A percentile compares a stretch with the other conserved stretches of the same genome.
Evolutionary conservation across 1,140 invertebrate genomes (phyloP).

Genomic region (Eurosta solidaginis): DNA sequence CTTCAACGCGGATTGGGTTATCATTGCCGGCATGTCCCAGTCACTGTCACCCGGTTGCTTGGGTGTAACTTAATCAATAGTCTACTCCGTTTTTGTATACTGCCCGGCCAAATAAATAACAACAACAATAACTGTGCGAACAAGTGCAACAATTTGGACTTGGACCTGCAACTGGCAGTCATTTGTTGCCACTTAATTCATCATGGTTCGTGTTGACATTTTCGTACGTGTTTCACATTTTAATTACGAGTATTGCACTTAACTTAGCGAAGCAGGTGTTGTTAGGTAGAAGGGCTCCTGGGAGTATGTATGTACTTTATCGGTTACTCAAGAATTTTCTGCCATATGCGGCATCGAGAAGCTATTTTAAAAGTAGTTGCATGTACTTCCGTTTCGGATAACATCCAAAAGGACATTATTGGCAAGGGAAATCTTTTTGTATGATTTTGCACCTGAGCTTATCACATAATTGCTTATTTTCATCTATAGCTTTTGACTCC

Average conservation of each 20-base stretch:
- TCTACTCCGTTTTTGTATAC: neutral
- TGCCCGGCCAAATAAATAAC: too few relatives aligned
- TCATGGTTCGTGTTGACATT: neutral
- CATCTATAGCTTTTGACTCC: too few relatives aligned
- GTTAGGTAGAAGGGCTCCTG: neutral
- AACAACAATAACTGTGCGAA: neutral
- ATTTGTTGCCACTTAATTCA: neutral
- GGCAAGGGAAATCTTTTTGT: too few relatives aligned
- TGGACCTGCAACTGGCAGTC: neutral
- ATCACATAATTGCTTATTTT: too few relatives aligned
- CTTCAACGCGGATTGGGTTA: neutral
- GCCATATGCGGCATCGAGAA: too few relatives aligned
- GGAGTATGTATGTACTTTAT: neutral
- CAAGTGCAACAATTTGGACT: too few relatives aligned
- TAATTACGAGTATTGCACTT: neutral
- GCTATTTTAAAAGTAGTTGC: too few relatives aligned
- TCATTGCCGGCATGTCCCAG: neutral
- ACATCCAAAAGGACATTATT: too few relatives aligned
- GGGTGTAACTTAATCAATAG: conserved; percentile 1
- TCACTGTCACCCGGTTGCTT: neutral
- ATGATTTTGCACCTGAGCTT: too few relatives aligned
- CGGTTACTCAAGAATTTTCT: neutral
- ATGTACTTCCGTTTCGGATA: too few relatives aligned
- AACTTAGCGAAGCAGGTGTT: neutral
- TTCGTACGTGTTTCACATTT: neutral